phyloP scores from a whole-genome alignment of 2,797 vertebrate species.

The Mormyrus proboscirostris region DNA sequence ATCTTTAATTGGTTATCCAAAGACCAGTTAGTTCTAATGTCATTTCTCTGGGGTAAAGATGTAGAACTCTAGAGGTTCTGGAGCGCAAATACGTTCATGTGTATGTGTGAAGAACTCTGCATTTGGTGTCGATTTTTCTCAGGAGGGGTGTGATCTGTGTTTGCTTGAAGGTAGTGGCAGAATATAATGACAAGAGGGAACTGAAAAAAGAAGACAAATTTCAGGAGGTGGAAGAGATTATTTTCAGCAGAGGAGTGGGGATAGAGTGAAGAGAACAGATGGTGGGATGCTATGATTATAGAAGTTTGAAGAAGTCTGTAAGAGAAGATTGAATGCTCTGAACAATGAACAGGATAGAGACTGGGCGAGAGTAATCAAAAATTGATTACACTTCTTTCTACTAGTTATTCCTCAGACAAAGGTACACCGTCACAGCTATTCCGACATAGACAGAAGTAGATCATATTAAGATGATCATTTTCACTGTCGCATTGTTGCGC shows the following conservation, averaged over 20 bases:
- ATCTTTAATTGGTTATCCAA: neutral
- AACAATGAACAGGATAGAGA: constrained; percentile 4
- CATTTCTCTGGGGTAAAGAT: neutral
- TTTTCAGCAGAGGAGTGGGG: neutral
- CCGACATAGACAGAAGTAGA: neutral
- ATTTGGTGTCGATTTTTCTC: neutral
- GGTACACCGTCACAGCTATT: neutral
- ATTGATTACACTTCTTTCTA: constrained; percentile 10
- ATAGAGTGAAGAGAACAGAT: neutral
- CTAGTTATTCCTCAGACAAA: neutral
- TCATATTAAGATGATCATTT: neutral
- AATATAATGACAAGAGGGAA: neutral
- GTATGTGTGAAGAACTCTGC: neutral
- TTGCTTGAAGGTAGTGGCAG: neutral
- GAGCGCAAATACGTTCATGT: neutral
- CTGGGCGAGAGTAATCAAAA: constrained; percentile 6
- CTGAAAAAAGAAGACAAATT: constrained; percentile 4
- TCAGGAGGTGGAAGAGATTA: constrained; percentile 8
- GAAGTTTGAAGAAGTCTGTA: neutral
- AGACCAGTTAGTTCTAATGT: neutral
- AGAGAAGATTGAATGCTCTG: constrained; percentile 6
- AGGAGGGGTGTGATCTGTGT: constrained; percentile 2
- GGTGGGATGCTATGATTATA: constrained; percentile 8
- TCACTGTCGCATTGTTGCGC: neutral
- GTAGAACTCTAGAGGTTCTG: neutral